These are phyloP conservation scores for Crax fasciolata DNA, from an alignment of 2,797 vertebrate species.

Conservation along the genomic window DNA sequence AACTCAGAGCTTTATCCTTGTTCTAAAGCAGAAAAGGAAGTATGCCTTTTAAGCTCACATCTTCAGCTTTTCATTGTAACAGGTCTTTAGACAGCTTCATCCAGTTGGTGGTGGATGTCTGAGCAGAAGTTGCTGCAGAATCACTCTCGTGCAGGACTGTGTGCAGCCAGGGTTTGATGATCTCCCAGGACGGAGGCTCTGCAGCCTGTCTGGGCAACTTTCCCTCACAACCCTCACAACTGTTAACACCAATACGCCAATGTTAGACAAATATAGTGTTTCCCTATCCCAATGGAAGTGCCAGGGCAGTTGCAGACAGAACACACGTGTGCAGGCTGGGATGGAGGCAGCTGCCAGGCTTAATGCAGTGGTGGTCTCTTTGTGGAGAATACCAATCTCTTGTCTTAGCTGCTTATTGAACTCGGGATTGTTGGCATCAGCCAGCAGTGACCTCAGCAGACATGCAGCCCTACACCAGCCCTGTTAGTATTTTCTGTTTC, in stretches of 20 bases:
- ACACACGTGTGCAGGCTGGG: neutral
- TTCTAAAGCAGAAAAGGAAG: neutral
- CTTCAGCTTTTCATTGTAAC: too few species aligned
- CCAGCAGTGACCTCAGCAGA: neutral
- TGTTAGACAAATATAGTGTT: neutral
- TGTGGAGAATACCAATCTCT: neutral
- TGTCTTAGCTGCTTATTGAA: neutral
- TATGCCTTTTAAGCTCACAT: neutral
- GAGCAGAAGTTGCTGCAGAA: neutral
- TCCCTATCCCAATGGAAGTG: fast-evolving
- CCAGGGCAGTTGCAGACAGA: too few species aligned
- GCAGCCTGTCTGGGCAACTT: neutral
- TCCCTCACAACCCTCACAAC: fast-evolving
- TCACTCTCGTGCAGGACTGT: fast-evolving
- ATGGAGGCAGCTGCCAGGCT: fast-evolving
- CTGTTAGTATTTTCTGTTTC: fast-evolving
- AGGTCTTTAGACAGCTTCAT: neutral
- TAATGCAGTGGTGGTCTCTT: neutral
- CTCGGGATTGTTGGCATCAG: neutral
- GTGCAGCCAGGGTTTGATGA: neutral
- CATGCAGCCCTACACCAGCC: too few species aligned
- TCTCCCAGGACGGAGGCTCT: neutral
- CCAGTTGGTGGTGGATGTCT: neutral
- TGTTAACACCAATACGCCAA: fast-evolving
- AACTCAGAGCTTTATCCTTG: neutral